Base-by-base conservation (phyloP, 2,888 invertebrate species). In the Teleogryllus oceanicus region DNA sequence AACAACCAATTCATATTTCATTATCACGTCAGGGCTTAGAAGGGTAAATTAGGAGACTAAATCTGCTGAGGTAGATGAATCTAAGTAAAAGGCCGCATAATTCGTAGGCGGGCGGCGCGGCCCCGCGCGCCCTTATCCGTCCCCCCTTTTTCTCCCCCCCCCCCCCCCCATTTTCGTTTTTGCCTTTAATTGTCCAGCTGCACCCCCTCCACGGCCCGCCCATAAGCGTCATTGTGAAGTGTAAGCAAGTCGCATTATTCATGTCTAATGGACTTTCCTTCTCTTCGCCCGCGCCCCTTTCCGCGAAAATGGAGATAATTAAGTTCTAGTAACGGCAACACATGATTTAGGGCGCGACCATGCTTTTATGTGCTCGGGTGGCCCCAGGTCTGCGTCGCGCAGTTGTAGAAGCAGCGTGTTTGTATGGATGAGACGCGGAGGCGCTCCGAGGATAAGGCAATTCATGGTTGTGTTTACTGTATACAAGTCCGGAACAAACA, bases 1-100 rank as follows among this genome's bases (percentile, higher is more conserved):
- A 74, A 78, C 75, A 80, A 77, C 78, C 80, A 78, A 80, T 80
- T 80, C 80, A 80, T 78, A 75, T 50, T 80, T 78, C 80, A 80
- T 80, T 80, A 78, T 78, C 80, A 75, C 80, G 78, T 74, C 78
- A 78, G 78, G 78, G 21, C 13, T n/a, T 77, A 77, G 49, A 77
- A 37, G 21, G 49, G 77, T 37, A 77, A 37, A 37, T 37, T 21
- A 76, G 21, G 76, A 77, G 77, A 50, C 62, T n/a, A n/a, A 62
- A 62, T 62, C 62, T 62, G 62, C 62, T n/a, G 62, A 62, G 62
- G 62, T 62, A 62, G 62, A 62, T 62, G 62, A 62, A 62, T 62
- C 62, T 62, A 62, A 62, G 62, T 62, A 62, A 62, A 62, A 62
- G 62, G 62, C 62, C 13, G 62, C 62, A 62, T 62, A 62, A 62